Evolutionary conservation across 2,797 vertebrate genomes (phyloP), one percentile per base, ranked within the genome.

Genomic region (Phaenicophaeus curvirostris): DNA sequence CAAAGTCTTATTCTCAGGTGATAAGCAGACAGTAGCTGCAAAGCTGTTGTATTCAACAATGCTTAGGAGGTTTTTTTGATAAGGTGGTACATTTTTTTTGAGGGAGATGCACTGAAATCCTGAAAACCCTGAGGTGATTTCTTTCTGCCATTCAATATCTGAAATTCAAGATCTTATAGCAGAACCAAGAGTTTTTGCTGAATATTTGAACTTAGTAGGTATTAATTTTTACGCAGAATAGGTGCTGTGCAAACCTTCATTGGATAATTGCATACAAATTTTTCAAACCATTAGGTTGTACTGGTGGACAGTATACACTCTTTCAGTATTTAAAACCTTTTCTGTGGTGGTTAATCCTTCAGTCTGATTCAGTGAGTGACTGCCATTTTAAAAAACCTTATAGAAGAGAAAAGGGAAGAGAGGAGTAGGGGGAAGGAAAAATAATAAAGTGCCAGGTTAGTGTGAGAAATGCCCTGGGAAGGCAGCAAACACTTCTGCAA

Each of bases 391-490:
- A 90, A 85, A 87, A 53, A 20, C 65, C 30, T 48, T 24, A 33
- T 31, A 50, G 71, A 89, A 91, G 85, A 58, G 27, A 62, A 81
- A 39, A 68, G 11, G 59, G 46, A 33, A 54, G 80, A 75, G 20
- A 35, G 20, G 68, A 72, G 12, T 3, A 5, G 24, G 37, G n/a
- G 25, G n/a, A 63, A 61, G 44, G 41, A n/a, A 89, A 74, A 44
- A 54, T 89, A 78, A 84, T 75, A 41, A 92, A 78, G 53, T 85
- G 77, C 88, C 91, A 92, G 58, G 75, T 24, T 33, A 69, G 62
- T 73, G 95, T 90, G 92, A 97, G 93, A 94, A 97, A 94, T 80
- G 65, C 89, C 95, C 85, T 44, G 51, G 73, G 95, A 96, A 94
- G 74, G 90, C 66, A 87, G 81, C 72, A 94, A 96, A 86, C 72